A percentile compares a stretch with the other conserved stretches of the same genome.
These are phyloP conservation scores for Dexiosoma caninum DNA, from an alignment of 2,888 invertebrate species.

Conservation along the genomic window DNA sequence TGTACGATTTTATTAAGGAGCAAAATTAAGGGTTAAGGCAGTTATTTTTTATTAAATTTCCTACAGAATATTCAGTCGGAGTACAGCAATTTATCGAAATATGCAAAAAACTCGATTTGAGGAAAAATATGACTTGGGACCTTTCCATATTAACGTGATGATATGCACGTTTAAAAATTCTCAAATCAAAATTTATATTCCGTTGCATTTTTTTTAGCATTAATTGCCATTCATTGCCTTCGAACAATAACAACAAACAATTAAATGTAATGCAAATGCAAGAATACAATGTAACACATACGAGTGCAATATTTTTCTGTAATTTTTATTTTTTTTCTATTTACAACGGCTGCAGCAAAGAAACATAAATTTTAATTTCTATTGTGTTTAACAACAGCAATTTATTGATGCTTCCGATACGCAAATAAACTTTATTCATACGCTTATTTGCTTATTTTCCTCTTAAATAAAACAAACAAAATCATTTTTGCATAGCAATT, in stretches of 20 bases:
- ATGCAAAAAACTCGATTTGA: no score
- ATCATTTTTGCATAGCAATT: conserved; percentile 50
- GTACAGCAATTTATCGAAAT: no score
- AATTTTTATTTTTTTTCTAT: no score
- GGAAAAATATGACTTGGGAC: no score
- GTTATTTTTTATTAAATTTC: no score
- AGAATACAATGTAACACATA: conserved; percentile 35
- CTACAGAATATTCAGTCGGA: no score
- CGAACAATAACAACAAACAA: conserved; percentile 20
- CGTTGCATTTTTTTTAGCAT: neutral
- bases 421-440: conserved; percentile 51
- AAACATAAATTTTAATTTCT: conserved; percentile 36
- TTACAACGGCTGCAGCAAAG: conserved; percentile 44
- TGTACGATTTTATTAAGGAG: no score
- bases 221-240: neutral
- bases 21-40: no score
- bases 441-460: neutral
- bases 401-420: conserved; percentile 47
- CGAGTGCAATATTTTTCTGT: no score
- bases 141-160: no score
- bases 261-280: conserved; percentile 16
- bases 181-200: neutral
- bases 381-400: conserved; percentile 19
- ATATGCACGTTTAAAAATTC: neutral
- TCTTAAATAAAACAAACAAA: conserved; percentile 13